Conservation (phyloP, 2,797 vertebrate genomes). For the Megaceryle alcyon region DNA sequence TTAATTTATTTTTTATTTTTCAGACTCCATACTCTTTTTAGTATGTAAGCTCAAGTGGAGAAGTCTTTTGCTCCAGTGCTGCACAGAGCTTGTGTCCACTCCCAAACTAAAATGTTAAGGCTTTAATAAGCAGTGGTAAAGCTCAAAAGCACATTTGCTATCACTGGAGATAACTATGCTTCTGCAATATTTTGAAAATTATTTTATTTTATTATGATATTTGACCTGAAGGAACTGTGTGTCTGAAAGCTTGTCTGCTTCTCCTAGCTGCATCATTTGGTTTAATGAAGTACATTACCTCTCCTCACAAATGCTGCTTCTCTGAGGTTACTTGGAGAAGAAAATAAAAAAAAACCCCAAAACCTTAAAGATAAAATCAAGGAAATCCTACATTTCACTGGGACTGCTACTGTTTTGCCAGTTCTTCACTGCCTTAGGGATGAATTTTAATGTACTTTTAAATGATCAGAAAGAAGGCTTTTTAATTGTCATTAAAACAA, state of each 20-base stretch:
- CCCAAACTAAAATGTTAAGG: neutral
- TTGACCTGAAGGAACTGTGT: conserved; percentile 25
- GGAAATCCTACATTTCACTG: neutral
- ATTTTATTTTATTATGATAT: neutral
- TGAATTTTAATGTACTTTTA: conserved; percentile 27
- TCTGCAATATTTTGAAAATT: neutral
- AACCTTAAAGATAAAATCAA: neutral
- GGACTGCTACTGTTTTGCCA: neutral
- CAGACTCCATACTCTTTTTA: neutral
- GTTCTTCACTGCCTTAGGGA: neutral
- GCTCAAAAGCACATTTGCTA: neutral
- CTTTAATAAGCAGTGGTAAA: conserved; percentile 1
- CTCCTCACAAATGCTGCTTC: neutral
- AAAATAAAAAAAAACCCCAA: neutral
- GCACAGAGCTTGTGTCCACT: neutral
- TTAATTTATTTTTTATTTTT: neutral
- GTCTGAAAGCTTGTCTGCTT: conserved; percentile 19
- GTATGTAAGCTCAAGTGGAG: neutral
- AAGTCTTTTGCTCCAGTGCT: neutral
- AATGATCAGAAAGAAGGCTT: neutral
- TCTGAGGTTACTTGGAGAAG: neutral
- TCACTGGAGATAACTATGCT: neutral
- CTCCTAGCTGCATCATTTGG: conserved; percentile 17
- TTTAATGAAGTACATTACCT: conserved; percentile 15
- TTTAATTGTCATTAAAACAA: conserved; percentile 9